Evolutionary conservation across 2,888 invertebrate genomes (phyloP).

Genomic region (Vesta saturnalis): DNA sequence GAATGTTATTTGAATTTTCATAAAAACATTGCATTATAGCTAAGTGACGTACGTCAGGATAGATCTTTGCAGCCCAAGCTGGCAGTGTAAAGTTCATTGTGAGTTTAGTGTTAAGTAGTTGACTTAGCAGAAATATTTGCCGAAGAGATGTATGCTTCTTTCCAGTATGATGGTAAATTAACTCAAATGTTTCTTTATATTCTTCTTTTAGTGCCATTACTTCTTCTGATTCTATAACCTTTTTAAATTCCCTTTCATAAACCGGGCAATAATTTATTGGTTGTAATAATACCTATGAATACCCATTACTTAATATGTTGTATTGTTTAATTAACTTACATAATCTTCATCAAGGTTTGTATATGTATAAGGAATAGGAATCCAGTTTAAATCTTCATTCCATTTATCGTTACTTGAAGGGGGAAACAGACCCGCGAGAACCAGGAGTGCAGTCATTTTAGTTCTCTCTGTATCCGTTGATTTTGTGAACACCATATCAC

Average conservation of each 20-base stretch:
- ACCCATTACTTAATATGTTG: background rate
- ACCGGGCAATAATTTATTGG: background rate
- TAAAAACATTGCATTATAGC: constrained; percentile 41
- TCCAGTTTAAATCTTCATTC: constrained; percentile 71
- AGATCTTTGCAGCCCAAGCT: constrained; percentile 58
- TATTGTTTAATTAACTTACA: constrained; percentile 21
- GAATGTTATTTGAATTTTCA: constrained; percentile 47
- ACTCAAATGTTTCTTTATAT: constrained; percentile 35
- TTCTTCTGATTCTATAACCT: constrained; percentile 30
- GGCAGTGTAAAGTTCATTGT: constrained; percentile 58
- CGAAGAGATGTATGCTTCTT: background rate
- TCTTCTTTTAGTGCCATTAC: constrained; percentile 28
- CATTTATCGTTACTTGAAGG: constrained; percentile 65
- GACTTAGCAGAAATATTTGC: constrained; percentile 43
- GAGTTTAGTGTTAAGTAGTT: constrained; percentile 21
- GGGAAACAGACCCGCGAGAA: constrained; percentile 75
- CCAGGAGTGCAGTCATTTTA: constrained; percentile 74
- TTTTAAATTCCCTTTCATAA: constrained; percentile 33
- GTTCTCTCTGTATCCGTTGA: constrained; percentile 77
- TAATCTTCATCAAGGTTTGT: background rate
- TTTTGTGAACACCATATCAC: constrained; percentile 68
- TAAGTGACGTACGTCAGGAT: constrained; percentile 50
- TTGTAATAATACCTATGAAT: background rate
- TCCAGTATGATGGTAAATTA: background rate
- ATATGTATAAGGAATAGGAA: constrained; percentile 63